A percentile compares a stretch with the other conserved stretches of the same genome.
phyloP scores from a whole-genome alignment of 2,113 vertebrate species.

The Pangasianodon hypophthalmus region DNA sequence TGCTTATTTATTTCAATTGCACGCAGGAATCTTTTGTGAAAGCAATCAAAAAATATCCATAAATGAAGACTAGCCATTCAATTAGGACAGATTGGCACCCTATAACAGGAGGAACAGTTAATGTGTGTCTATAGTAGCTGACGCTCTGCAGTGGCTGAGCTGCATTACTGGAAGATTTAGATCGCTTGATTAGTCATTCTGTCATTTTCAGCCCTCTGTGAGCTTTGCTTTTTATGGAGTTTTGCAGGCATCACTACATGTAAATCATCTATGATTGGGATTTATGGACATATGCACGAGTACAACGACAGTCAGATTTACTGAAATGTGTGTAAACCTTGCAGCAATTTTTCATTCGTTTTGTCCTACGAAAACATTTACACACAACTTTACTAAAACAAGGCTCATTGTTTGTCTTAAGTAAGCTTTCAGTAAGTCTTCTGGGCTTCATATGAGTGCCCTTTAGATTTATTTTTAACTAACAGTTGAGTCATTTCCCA shows the following conservation, averaged over 20 bases:
- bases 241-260: background rate
- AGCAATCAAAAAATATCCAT: background rate
- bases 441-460: background rate
- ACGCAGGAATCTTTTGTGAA: background rate
- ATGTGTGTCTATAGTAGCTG: background rate
- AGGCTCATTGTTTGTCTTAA: constrained; percentile 36
- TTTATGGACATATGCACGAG: background rate
- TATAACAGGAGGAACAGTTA: background rate
- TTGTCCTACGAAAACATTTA: background rate
- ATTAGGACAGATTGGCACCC: background rate
- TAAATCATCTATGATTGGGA: background rate
- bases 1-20: background rate
- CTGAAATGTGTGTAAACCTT: background rate
- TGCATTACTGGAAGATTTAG: background rate
- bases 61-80: background rate
- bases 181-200: background rate
- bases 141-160: background rate
- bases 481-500: constrained; percentile 15
- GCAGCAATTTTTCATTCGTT: background rate
- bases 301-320: background rate
- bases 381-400: background rate
- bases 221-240: background rate
- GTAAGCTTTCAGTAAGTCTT: background rate
- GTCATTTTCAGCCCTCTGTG: no score
- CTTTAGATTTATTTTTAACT: constrained; percentile 5